Evolutionary conservation across 2,888 invertebrate species (phyloP), one percentile per base, ranked within the genome.

Genomic region (Heliconius aoede): DNA sequence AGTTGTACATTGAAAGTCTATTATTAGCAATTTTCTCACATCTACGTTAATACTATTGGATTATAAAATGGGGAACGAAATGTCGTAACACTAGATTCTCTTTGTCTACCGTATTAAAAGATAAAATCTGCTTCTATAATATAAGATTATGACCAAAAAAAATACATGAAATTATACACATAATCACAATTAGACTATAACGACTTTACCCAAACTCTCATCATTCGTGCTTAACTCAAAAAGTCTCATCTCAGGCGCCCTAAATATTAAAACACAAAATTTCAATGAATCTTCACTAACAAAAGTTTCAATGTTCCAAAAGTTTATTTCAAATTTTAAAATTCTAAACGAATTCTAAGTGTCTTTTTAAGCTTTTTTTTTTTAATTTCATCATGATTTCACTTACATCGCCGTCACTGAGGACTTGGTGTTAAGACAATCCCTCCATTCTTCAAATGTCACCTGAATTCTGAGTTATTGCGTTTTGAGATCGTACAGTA

Each of bases 261-360:
- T 26, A 72, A 72, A 60, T 61, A 60, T 60, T 72, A 60, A 61
- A 26, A 26, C 40, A 46, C 26, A 72, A 26, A 26, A 60, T 72
- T 40, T 72, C 60, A 24, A 36, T 60, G 40, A 72, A 61, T 26
- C 61, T 32, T 61, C 72, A 61, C 60, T 60, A 72, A 72, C 72
- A 60, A 72, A 61, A 36, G 72, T 61, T 72, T 26, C 36, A 40
- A 32, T 40, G 36, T 40, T 72, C 3, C 36, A 1, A 72, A 72
- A 72, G 58, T 36, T 72, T 72, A 72, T 60, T 36, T 60, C 24
- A 36, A 32, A 60, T 36, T 72, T 36, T 26, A 36, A 60, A 60
- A 8, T 40, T 72, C 9, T 26, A 60, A 36, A 36, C 36, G 24
- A 58, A 68, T 51, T 69, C 4, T 36, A 15, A 72, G 40, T 40